Conservation (phyloP, 2,888 invertebrate species). For the Plebejus anna region DNA sequence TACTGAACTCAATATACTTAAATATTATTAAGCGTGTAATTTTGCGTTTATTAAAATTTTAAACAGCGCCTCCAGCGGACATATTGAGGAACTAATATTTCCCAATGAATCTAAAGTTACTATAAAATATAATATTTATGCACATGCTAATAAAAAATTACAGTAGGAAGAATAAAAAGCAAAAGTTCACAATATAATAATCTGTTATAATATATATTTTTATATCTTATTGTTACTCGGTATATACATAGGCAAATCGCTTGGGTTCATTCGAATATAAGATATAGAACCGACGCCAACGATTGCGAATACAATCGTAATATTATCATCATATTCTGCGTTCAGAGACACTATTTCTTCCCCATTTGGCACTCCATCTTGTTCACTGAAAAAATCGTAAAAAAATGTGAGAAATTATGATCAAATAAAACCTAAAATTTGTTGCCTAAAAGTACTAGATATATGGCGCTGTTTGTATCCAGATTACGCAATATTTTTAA, state of each 20-base stretch:
- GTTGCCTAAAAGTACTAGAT: background rate
- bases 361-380: conserved; percentile 49
- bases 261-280: conserved; percentile 64
- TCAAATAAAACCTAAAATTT: background rate
- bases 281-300: conserved; percentile 64
- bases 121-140: too few species aligned
- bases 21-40: too few species aligned
- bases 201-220: background rate
- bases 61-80: too few species aligned
- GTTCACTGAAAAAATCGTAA: conserved; percentile 55
- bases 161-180: background rate
- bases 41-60: too few species aligned
- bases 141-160: background rate
- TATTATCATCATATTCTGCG: conserved; percentile 53
- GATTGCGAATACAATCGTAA: conserved; percentile 64
- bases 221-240: conserved; percentile 37
- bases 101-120: too few species aligned
- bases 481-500: too few species aligned
- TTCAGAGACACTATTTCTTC: conserved; percentile 52
- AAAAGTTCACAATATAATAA: background rate
- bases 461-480: background rate
- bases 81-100: too few species aligned
- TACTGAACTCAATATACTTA: too few species aligned
- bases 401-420: too few species aligned
- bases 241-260: conserved; percentile 56